Percentiles rank a stretch among this genome's conserved stretches.
Conservation (phyloP, 2,888 invertebrate genomes). For the Catotricha subobsoleta region DNA sequence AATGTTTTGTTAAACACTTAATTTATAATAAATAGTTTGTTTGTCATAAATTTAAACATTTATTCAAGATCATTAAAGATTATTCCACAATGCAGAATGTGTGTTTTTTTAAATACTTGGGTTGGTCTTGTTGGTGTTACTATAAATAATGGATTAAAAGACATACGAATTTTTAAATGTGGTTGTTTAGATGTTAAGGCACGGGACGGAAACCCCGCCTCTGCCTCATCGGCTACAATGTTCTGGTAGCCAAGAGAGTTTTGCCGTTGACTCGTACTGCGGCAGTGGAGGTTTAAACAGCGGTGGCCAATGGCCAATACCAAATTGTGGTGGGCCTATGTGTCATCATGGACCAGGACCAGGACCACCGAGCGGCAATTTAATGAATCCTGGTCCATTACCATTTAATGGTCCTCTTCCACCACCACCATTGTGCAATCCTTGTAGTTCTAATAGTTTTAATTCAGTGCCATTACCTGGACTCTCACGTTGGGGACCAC, state of each 20-base stretch:
- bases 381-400: constrained; percentile 3
- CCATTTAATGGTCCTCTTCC: constrained; percentile 15
- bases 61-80: too few relatives aligned
- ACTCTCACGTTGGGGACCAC: constrained; percentile 28
- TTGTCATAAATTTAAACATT: too few relatives aligned
- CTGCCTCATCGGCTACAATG: constrained; percentile 29
- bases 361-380: constrained; percentile 14
- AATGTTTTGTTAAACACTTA: too few relatives aligned
- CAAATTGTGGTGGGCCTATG: constrained; percentile 21
- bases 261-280: constrained; percentile 32
- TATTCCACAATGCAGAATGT: too few relatives aligned
- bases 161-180: too few relatives aligned
- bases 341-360: constrained; percentile 21
- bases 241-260: constrained; percentile 34
- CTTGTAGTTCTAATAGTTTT: constrained; percentile 29
- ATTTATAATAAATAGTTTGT: too few relatives aligned
- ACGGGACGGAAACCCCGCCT: too few relatives aligned
- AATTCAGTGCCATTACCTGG: constrained; percentile 29
- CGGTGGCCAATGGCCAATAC: constrained; percentile 22
- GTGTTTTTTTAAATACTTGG: too few relatives aligned
- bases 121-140: too few relatives aligned
- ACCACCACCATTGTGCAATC: constrained; percentile 27
- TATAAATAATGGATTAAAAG: too few relatives aligned
- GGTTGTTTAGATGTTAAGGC: too few relatives aligned
- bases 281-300: constrained; percentile 18